Evolutionary conservation across 2,797 vertebrate genomes (phyloP).

Genomic region (Mormyrops boulengeri): DNA sequence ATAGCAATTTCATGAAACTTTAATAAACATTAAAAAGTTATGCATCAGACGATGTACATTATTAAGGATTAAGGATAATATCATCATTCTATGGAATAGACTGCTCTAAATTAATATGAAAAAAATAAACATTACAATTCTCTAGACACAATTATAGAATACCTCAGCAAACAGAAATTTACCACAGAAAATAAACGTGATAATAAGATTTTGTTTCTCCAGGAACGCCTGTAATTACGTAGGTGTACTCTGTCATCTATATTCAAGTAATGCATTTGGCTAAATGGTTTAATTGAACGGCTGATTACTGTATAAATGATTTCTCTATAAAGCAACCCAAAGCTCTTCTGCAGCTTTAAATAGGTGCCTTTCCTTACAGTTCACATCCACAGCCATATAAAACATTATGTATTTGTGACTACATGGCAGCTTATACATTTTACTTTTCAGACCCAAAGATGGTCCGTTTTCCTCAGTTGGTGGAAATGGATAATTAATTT

Average conservation of each 20-base stretch:
- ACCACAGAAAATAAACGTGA: neutral
- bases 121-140: neutral
- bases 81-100: neutral
- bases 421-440: too few relatives aligned
- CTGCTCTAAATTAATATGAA: neutral
- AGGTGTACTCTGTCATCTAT: neutral
- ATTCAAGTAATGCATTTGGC: neutral
- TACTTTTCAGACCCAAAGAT: too few relatives aligned
- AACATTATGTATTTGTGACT: too few relatives aligned
- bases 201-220: neutral
- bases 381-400: too few relatives aligned
- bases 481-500: neutral
- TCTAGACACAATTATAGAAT: neutral
- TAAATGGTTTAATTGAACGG: neutral
- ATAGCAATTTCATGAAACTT: neutral
- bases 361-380: neutral
- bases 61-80: neutral
- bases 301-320: neutral
- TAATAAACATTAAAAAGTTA: neutral
- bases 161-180: neutral
- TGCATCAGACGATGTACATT: neutral
- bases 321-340: neutral
- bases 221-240: neutral
- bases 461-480: too few relatives aligned
- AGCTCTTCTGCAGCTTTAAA: neutral